phyloP scores from a whole-genome alignment of 2,113 vertebrate genomes.

The Chaenogobius annularis region DNA sequence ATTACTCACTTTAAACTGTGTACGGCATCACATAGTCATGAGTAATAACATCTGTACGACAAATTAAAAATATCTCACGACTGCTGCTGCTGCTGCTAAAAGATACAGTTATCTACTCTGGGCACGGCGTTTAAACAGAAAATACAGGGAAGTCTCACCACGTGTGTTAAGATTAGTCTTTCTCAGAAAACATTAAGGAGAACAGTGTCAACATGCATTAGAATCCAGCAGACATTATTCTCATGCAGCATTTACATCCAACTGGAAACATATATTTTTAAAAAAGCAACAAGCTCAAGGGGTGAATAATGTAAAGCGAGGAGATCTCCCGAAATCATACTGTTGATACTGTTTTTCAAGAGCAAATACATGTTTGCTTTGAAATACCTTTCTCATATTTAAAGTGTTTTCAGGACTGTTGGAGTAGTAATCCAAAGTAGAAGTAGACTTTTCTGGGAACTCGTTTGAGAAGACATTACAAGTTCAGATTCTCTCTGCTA shows the following conservation, averaged over 20 bases:
- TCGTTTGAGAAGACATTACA: no score
- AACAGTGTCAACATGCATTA: constrained; percentile 8
- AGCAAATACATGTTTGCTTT: no score
- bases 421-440: background rate
- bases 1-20: constrained; percentile 5
- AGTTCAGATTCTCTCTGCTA: no score
- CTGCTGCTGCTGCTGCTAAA: background rate
- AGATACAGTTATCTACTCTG: background rate
- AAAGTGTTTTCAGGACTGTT: background rate
- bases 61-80: background rate
- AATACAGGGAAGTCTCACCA: background rate
- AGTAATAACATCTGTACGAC: background rate
- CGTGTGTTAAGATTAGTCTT: background rate
- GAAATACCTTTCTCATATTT: background rate
- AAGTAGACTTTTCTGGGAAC: background rate
- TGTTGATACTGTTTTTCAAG: no score
- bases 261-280: background rate
- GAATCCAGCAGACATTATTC: background rate
- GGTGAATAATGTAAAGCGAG: no score
- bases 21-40: background rate
- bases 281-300: background rate
- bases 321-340: background rate
- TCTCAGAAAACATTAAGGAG: constrained; percentile 4
- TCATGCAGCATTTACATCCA: background rate
- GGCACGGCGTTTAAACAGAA: background rate